phyloP scores from a whole-genome alignment of 2,113 vertebrate species.

The Vombatus ursinus region DNA sequence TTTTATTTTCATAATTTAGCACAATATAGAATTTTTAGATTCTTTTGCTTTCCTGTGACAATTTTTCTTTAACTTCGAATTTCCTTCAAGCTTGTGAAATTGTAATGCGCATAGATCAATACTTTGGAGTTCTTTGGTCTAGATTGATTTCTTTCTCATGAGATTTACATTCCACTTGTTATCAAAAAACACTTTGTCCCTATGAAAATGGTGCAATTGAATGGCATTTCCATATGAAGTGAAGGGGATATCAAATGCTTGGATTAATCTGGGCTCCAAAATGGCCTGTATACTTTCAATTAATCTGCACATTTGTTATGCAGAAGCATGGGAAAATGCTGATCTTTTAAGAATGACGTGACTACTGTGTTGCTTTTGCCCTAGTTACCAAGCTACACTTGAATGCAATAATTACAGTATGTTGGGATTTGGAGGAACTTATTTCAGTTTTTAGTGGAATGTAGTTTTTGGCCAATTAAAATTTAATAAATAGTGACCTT shows the following conservation, averaged over 20 bases:
- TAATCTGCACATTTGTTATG: conserved; percentile 80
- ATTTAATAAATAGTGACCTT: conserved; percentile 83
- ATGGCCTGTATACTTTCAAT: conserved; percentile 78
- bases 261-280: conserved; percentile 81
- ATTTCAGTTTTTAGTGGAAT: neutral
- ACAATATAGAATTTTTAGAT: conserved; percentile 71
- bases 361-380: conserved; percentile 81
- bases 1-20: conserved; percentile 47
- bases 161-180: conserved; percentile 84
- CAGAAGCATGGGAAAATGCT: conserved; percentile 82
- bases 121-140: conserved; percentile 78
- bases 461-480: conserved; percentile 81
- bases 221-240: conserved; percentile 86
- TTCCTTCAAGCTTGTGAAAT: conserved; percentile 80
- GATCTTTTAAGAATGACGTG: conserved; percentile 81
- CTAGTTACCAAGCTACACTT: conserved; percentile 82
- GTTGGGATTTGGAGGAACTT: conserved; percentile 66
- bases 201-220: conserved; percentile 82
- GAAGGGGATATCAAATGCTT: conserved; percentile 79
- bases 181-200: conserved; percentile 83
- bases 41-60: conserved; percentile 64
- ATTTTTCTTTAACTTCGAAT: conserved; percentile 74
- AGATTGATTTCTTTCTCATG: conserved; percentile 84
- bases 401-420: conserved; percentile 82
- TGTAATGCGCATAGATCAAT: conserved; percentile 82